Base-by-base conservation (phyloP, 2,888 invertebrate species). In the Trichogramma dendrolimi region DNA sequence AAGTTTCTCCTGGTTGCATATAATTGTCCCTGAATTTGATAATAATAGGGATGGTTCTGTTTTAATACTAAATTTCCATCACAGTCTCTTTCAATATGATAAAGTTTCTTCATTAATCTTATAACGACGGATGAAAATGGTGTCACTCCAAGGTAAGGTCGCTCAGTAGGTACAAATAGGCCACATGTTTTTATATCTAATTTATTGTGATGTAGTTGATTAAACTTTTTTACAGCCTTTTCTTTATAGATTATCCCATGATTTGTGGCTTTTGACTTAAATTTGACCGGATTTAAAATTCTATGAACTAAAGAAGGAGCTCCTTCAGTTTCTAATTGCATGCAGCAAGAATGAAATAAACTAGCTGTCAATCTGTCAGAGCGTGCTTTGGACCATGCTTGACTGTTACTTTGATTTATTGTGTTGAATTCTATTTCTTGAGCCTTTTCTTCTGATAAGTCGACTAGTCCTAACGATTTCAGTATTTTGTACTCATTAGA, bases 1-100 rank as follows among this genome's bases (percentile, higher is more conserved):
- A 53, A 60, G 40, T 58, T 46, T 47, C 65, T 55, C 39, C 65
- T 58, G 8, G 67, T 66, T 40, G 54, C 58, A n/a, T 58, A 56
- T 48, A 66, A 51, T 51, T 64, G 63, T 7, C 63, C 66, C 54
- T 62, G 66, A 7, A 66, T 43, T 55, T 66, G 62, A 55, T 62
- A 64, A 58, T 66, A 63, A 55, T 67, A 64, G n/a, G 58, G 47
- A 52, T 66, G 64, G 8, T 60, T 11, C 27, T 54, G 48, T 46
- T 62, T 64, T 40, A 64, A 14, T 38, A 49, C 48, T 46, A 62
- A 58, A 8, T 4, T 47, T 8, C 60, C 51, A 5, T 60, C 57
- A 48, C 44, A 39, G 38, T 49, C 11, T 51, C 49, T 50, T 62
- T n/a, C n/a, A n/a, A n/a, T n/a, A n/a, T n/a, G n/a, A n/a, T 40